Evolutionary conservation across 1,140 invertebrate species (phyloP).

Genomic region (Anastrepha ludens): DNA sequence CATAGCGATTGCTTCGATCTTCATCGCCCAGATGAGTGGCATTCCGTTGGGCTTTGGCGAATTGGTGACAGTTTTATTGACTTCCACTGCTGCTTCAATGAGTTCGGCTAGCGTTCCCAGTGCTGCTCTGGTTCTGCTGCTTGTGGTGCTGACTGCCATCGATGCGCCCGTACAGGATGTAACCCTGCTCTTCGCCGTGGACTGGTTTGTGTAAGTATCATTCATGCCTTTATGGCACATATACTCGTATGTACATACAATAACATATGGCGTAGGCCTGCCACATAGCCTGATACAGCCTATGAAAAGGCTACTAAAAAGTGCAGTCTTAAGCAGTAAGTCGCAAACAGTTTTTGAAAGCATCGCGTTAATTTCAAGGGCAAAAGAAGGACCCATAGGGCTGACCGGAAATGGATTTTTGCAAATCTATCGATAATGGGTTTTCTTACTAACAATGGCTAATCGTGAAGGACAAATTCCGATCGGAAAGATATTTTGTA

Average conservation of each 20-base stretch:
- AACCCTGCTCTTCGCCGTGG: constrained; percentile 89
- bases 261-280: too few species aligned
- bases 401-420: too few species aligned
- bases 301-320: too few species aligned
- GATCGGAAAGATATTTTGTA: too few species aligned
- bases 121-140: constrained; percentile 90
- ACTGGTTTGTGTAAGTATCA: constrained; percentile 91
- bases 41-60: constrained; percentile 86
- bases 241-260: not conserved
- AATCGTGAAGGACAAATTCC: too few species aligned
- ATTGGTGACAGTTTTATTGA: constrained; percentile 87
- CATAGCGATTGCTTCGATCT: constrained; percentile 90
- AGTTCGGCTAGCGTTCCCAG: constrained; percentile 95
- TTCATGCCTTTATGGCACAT: not conserved
- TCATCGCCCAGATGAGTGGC: constrained; percentile 94
- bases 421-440: too few species aligned
- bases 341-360: too few species aligned
- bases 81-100: constrained; percentile 92
- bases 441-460: too few species aligned
- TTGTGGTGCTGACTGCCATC: constrained; percentile 90
- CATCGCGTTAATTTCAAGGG: too few species aligned
- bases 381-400: too few species aligned
- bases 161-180: constrained; percentile 88
- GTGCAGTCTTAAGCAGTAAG: too few species aligned
- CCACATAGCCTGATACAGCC: too few species aligned